Conservation (phyloP, 2,888 invertebrate species). For the Trachelus troglodyta region DNA sequence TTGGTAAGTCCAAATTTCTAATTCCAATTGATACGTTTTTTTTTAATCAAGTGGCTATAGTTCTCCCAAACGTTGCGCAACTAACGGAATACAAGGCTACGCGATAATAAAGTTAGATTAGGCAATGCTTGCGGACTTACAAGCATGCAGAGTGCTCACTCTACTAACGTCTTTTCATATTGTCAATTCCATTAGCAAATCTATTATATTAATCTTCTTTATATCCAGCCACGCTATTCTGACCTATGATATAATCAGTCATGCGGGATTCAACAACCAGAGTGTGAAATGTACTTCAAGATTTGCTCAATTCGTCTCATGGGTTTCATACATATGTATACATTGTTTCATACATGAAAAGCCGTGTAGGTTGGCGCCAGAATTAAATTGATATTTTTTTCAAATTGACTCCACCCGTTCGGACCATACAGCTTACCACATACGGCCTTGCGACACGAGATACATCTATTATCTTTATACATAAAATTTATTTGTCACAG, state of each 20-base stretch:
- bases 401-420: neutral
- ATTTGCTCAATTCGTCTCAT: neutral
- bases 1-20: conserved; percentile 48
- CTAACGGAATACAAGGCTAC: neutral
- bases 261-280: neutral
- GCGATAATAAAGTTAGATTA: neutral
- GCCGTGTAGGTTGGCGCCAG: neutral
- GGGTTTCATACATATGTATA: neutral
- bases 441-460: neutral
- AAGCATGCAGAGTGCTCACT: neutral
- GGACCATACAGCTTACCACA: neutral
- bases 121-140: neutral
- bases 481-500: neutral
- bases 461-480: neutral
- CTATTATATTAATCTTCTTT: neutral
- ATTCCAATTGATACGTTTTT: neutral
- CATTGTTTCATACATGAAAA: neutral
- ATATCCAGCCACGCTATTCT: neutral
- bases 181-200: neutral
- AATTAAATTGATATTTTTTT: neutral
- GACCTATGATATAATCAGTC: neutral
- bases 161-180: neutral
- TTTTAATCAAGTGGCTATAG: neutral
- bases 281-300: neutral
- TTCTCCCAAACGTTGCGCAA: neutral